Evolutionary conservation across 2,797 vertebrate species (phyloP).

Genomic region (Xenops minutus): DNA sequence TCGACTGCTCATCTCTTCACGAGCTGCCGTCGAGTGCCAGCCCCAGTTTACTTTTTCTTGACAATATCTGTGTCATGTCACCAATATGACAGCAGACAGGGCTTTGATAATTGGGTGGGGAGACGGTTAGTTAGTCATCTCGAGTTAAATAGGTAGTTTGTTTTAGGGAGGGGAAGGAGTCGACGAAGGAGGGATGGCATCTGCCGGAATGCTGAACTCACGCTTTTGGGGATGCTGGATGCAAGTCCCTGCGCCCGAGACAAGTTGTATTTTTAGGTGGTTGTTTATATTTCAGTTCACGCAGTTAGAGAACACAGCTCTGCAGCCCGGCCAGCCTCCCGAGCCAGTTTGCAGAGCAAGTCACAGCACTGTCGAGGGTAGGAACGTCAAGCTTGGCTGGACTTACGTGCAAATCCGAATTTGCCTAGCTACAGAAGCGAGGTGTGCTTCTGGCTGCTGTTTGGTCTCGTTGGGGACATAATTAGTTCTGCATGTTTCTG

Average conservation of each 20-base stretch:
- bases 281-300: constrained; percentile 21
- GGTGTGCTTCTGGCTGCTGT: constrained; percentile 26
- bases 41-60: constrained; percentile 61
- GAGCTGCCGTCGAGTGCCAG: constrained; percentile 60
- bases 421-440: constrained; percentile 20
- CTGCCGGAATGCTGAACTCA: constrained; percentile 6
- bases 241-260: neutral
- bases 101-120: constrained; percentile 68
- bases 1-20: constrained; percentile 57
- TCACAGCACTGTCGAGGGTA: constrained; percentile 44
- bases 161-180: constrained; percentile 32
- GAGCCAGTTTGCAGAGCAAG: neutral
- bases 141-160: constrained; percentile 58
- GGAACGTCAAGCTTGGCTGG: constrained; percentile 53
- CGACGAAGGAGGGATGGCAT: constrained; percentile 3
- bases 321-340: constrained; percentile 28
- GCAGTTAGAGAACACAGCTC: constrained; percentile 23
- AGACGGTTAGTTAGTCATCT: constrained; percentile 48
- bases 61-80: constrained; percentile 64
- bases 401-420: constrained; percentile 18
- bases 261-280: constrained; percentile 10
- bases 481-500: constrained; percentile 53
- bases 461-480: constrained; percentile 30
- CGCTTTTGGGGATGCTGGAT: neutral
- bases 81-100: constrained; percentile 67